phyloP scores from a whole-genome alignment of 2,888 invertebrate genomes.

The Zygogramma bicolorata region DNA sequence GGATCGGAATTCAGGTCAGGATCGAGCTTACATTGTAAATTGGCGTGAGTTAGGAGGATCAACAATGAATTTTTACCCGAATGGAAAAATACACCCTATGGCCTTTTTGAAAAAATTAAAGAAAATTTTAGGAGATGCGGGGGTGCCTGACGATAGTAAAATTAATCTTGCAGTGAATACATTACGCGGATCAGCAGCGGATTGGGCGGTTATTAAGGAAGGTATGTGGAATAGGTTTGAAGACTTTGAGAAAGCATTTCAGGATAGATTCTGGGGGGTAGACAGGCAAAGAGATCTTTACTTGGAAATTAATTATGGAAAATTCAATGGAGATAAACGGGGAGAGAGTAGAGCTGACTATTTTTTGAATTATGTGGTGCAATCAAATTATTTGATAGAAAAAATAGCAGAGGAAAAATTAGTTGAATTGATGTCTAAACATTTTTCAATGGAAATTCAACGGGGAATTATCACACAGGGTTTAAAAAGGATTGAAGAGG shows the following conservation, averaged over 20 bases:
- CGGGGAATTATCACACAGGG: background rate
- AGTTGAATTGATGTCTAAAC: slow-evolving; percentile 1
- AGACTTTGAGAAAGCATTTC: background rate
- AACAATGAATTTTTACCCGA: slow-evolving; percentile 10
- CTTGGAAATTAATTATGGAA: background rate
- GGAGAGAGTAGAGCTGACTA: background rate
- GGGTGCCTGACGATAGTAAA: slow-evolving; percentile 17
- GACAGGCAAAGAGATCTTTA: background rate
- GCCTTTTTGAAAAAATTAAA: slow-evolving; percentile 17
- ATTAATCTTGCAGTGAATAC: background rate
- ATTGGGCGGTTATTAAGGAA: background rate
- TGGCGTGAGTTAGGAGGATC: slow-evolving; percentile 12
- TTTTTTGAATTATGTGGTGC: background rate
- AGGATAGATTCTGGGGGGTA: background rate
- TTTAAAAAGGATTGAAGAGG: background rate
- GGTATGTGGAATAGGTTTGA: background rate
- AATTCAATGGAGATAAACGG: background rate
- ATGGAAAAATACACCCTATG: slow-evolving; percentile 15
- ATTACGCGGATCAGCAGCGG: background rate
- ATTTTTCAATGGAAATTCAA: background rate
- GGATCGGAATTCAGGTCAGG: background rate
- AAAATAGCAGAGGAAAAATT: background rate
- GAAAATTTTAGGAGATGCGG: slow-evolving; percentile 11
- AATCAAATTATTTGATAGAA: background rate
- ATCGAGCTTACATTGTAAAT: slow-evolving; percentile 9